phyloP scores from a whole-genome alignment of 2,888 invertebrate genomes.

The Scelioninae gen. 1 region DNA sequence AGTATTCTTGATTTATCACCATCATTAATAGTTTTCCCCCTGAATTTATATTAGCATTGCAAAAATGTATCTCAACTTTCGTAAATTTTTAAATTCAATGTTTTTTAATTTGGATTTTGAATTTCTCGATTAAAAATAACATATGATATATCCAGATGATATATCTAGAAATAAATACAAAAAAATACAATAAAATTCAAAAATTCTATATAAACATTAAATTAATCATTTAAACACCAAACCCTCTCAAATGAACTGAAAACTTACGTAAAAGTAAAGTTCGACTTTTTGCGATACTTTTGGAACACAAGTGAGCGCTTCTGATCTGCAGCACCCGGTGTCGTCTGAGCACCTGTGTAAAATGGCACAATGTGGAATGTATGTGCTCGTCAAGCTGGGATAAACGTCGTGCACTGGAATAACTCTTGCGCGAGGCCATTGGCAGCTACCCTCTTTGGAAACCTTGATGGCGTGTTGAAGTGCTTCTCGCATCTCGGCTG shows the following conservation, averaged over 20 bases:
- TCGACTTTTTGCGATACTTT: slow-evolving; percentile 89
- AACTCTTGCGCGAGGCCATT: slow-evolving; percentile 90
- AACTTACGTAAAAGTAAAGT: slow-evolving; percentile 92
- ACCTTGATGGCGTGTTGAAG: slow-evolving; percentile 84
- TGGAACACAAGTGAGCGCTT: slow-evolving; percentile 90
- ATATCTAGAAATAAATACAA: no score
- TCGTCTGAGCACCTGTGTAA: slow-evolving; percentile 94
- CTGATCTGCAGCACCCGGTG: slow-evolving; percentile 92
- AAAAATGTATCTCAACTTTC: not conserved
- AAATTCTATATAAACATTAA: not conserved
- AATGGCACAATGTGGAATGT: slow-evolving; percentile 93
- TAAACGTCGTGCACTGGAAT: slow-evolving; percentile 90
- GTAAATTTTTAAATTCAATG: not conserved
- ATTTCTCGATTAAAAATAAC: no score
- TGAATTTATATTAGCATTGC: not conserved
- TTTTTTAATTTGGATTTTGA: no score
- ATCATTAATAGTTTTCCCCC: slow-evolving; percentile 7
- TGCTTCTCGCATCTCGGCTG: slow-evolving; percentile 80
- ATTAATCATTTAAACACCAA: no score
- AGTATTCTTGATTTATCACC: slow-evolving; percentile 12
- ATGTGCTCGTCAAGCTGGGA: slow-evolving; percentile 89
- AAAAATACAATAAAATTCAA: not conserved
- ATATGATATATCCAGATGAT: no score
- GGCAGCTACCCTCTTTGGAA: slow-evolving; percentile 86
- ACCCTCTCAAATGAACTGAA: no score